Evolutionary conservation across 2,113 vertebrate species (phyloP).

Genomic region (Fregata magnificens): DNA sequence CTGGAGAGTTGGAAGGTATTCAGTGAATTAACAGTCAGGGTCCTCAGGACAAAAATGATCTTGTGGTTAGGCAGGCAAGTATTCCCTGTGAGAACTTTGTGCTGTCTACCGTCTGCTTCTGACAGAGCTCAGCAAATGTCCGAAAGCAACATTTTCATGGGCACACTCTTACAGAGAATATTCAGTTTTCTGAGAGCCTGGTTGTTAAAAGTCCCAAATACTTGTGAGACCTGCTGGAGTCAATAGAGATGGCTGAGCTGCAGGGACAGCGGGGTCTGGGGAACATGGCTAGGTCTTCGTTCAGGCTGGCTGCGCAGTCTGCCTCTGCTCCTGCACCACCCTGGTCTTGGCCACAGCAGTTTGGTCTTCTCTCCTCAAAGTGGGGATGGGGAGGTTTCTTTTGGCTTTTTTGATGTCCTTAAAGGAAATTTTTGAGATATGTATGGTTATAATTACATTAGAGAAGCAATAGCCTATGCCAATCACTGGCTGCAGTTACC

Average conservation of each 20-base stretch:
- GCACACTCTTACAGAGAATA: not conserved
- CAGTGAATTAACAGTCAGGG: not conserved
- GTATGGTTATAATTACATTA: not conserved
- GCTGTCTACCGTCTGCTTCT: not conserved
- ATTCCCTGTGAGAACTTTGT: not conserved
- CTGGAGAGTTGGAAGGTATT: no score
- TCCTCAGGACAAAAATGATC: no score
- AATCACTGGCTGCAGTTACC: not conserved
- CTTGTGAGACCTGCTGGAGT: not conserved
- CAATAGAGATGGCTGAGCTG: not conserved
- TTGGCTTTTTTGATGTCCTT: not conserved
- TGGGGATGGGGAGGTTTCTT: not conserved
- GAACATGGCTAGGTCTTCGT: no score
- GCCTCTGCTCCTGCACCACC: not conserved
- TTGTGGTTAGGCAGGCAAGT: not conserved
- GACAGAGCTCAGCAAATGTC: no score
- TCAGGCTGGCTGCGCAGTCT: no score
- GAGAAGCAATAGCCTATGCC: not conserved
- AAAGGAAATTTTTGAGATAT: not conserved
- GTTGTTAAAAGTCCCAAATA: not conserved
- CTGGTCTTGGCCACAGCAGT: not conserved
- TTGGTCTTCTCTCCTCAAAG: not conserved
- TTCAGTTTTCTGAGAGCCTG: no score
- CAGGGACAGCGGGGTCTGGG: not conserved
- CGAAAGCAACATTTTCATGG: not conserved